A percentile compares a stretch with the other conserved stretches of the same genome.
phyloP scores from a whole-genome alignment of 2,113 vertebrate species.

The Picathartes gymnocephalus region DNA sequence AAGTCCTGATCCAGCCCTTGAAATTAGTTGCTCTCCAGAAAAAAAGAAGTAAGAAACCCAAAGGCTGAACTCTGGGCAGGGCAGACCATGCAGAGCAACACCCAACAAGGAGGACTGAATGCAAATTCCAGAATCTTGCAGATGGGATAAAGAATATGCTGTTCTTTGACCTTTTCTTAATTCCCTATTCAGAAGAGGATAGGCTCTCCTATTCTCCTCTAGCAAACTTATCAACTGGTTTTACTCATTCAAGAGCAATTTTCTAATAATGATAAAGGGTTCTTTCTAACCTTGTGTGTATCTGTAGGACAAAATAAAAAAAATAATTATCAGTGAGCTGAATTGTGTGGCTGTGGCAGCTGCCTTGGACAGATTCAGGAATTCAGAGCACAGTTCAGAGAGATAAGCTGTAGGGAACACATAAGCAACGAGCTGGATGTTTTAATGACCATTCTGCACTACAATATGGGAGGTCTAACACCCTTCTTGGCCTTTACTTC shows the following conservation, averaged over 20 bases:
- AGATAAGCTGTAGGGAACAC: background rate
- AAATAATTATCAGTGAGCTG: background rate
- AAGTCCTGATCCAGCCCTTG: background rate
- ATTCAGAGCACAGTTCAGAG: background rate
- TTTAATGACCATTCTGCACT: background rate
- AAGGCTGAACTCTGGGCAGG: background rate
- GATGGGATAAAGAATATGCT: background rate
- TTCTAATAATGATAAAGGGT: background rate
- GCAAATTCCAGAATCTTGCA: background rate
- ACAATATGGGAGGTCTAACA: background rate
- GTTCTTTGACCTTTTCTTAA: background rate
- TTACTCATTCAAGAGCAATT: background rate
- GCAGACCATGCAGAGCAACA: background rate
- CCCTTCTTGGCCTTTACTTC: background rate
- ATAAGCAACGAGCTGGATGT: background rate
- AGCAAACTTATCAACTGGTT: background rate
- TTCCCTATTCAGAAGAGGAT: background rate
- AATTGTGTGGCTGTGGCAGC: background rate
- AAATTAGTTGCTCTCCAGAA: background rate
- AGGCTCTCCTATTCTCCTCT: background rate
- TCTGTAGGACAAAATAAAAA: background rate
- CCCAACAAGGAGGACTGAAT: background rate
- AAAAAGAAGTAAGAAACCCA: background rate
- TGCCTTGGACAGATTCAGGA: background rate
- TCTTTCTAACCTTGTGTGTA: background rate